Evolutionary conservation across 2,113 vertebrate genomes (phyloP), one percentile per base, ranked within the genome.

Genomic region (Romanogobio albipinnatus): DNA sequence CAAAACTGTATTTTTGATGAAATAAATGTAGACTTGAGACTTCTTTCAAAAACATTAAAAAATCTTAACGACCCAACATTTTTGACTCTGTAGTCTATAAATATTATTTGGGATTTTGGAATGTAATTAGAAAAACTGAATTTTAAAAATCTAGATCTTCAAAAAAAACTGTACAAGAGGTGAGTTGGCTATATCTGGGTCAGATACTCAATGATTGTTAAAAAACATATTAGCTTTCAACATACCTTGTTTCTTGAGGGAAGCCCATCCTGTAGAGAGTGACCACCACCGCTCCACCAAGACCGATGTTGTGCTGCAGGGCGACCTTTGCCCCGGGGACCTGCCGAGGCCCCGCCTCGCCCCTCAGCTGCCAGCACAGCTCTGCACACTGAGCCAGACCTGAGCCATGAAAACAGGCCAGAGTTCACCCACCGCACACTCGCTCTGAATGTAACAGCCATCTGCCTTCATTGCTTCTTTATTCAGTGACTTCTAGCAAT

Each of bases 321-420:
- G 94, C 97, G 82, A 98, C 92, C 93, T 96, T 96, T 26, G 97
- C 97, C 78, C 96, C 93, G 0, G 94, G 92, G 85, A 98, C 97
- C 92, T 99, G 97, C 82, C 97, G 93, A 86, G 64, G 91, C 81
- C 91, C 96, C 4, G 97, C 97, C 93, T 95, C 95, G 0, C 96
- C 97, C 80, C 97, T 91, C 82, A 99, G 96, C 92, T 99, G 98
- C 97, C 97, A 98, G 95, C 97, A 99, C 70, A 99, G 96, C 91
- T 99, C 98, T 0, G 96, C 95, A 90, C 97, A 98, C 94, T 99
- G 98, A 78, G 96, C 97, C 94, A 99, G 95, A 88, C 98, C 98
- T 99, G 90, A 86, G 76, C 83, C 93, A 89, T 91, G 88, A 88
- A 91, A 81, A 90, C 76, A 88, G 73, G 36, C 7, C 36, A 87